Evolutionary conservation across 2,888 invertebrate species (phyloP).

Genomic region (Ennomos fuscantarius): DNA sequence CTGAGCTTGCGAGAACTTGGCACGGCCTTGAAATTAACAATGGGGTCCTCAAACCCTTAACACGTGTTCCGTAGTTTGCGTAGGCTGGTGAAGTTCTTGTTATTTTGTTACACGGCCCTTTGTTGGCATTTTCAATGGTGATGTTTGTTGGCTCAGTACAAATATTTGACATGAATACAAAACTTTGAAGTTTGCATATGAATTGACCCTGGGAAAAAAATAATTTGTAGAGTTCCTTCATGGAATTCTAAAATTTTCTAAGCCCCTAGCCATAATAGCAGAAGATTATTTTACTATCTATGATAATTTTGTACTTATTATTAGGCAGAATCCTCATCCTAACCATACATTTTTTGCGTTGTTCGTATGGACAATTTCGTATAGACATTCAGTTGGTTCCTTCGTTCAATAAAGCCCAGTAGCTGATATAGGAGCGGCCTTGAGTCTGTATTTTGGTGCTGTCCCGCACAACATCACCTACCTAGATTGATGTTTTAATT

Average conservation of each 20-base stretch:
- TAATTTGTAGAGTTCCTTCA: too few relatives aligned
- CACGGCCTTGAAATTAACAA: conserved; percentile 13
- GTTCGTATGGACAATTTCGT: too few relatives aligned
- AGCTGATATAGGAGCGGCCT: conserved; percentile 7
- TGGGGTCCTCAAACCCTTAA: conserved; percentile 6
- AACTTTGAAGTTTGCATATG: too few relatives aligned
- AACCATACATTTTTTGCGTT: too few relatives aligned
- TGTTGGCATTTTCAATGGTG: conserved; percentile 16
- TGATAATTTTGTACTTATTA: too few relatives aligned
- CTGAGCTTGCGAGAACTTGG: conserved; percentile 7
- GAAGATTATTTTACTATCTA: too few relatives aligned
- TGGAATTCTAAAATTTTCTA: too few relatives aligned
- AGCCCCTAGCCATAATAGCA: too few relatives aligned
- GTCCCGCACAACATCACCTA: conserved; percentile 4
- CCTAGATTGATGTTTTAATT: conserved; percentile 7
- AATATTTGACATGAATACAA: conserved; percentile 4
- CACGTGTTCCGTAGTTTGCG: conserved; percentile 4
- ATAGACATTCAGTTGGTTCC: conserved; percentile 6
- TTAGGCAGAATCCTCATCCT: too few relatives aligned
- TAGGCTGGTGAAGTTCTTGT: conserved; percentile 11
- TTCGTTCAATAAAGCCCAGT: conserved; percentile 6
- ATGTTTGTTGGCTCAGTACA: conserved; percentile 6
- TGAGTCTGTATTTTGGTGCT: conserved; percentile 12
- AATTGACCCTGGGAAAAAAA: too few relatives aligned
- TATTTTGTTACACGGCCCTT: conserved; percentile 2